Percentiles rank a stretch among this genome's conserved stretches.
Conservation (phyloP, 2,113 vertebrate species). For the Plecturocebus donacophilus region DNA sequence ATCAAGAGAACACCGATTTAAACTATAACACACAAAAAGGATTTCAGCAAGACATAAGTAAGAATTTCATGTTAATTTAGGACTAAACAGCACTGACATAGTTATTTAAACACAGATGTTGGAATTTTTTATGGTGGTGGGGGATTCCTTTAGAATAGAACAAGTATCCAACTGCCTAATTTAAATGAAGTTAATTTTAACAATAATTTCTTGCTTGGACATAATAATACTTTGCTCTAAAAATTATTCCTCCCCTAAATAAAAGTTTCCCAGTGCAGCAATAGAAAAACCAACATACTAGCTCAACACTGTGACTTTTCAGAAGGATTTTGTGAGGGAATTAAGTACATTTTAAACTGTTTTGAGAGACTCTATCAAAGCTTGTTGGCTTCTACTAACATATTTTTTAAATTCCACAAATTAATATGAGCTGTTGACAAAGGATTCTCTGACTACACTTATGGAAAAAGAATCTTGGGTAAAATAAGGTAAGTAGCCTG, state of each 20-base stretch:
- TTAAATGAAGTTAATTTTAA: conserved; percentile 8
- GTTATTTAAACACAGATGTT: not conserved
- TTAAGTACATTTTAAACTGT: not conserved
- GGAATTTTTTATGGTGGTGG: not conserved
- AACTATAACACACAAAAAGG: not conserved
- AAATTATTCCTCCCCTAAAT: not conserved
- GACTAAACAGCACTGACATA: not conserved
- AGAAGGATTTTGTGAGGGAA: not conserved
- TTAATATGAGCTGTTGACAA: not conserved
- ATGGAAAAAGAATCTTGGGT: not conserved
- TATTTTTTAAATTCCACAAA: not conserved
- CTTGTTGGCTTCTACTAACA: not conserved
- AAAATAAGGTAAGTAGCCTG: not conserved
- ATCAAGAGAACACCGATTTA: not conserved
- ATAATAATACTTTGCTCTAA: not conserved
- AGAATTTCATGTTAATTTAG: not conserved
- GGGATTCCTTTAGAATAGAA: not conserved
- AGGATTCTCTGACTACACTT: not conserved
- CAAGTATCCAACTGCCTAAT: not conserved
- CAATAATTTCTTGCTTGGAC: not conserved
- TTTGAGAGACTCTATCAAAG: not conserved
- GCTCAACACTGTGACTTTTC: not conserved
- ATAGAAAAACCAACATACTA: not conserved
- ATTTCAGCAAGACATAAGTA: not conserved
- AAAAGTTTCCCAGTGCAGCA: not conserved